A percentile compares a stretch with the other conserved stretches of the same genome.
Evolutionary conservation across 2,888 invertebrate genomes (phyloP).

Genomic region (Ernsta delagoae): DNA sequence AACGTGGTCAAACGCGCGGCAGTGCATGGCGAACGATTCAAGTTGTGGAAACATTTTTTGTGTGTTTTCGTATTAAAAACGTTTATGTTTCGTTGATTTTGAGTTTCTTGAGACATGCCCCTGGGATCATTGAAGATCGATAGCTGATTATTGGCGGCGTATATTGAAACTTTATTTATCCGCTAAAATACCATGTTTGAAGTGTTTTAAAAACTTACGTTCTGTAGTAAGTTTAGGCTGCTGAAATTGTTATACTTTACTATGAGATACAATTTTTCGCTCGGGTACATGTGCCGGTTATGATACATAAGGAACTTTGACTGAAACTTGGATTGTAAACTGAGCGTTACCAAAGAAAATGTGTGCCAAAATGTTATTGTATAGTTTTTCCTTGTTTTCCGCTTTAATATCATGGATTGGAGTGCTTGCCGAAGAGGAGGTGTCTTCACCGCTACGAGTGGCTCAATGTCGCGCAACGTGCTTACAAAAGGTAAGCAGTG

Average conservation of each 20-base stretch:
- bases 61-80: conserved; percentile 61
- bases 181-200: conserved; percentile 33
- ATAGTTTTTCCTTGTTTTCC: conserved; percentile 79
- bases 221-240: conserved; percentile 48
- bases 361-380: conserved; percentile 84
- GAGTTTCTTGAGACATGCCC: conserved; percentile 51
- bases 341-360: conserved; percentile 81
- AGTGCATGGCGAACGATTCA: conserved; percentile 64
- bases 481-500: conserved; percentile 86
- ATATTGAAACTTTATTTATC: conserved; percentile 17
- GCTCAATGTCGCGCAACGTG: conserved; percentile 90
- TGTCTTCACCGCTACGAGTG: conserved; percentile 88
- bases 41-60: conserved; percentile 75
- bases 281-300: conserved; percentile 71
- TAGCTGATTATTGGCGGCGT: conserved; percentile 18
- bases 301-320: conserved; percentile 72
- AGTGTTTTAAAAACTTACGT: conserved; percentile 39
- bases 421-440: conserved; percentile 86
- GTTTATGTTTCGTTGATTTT: conserved; percentile 62
- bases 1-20: too few relatives aligned
- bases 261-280: conserved; percentile 57
- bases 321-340: conserved; percentile 59
- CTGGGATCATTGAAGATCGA: conserved; percentile 17
- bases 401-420: conserved; percentile 78
- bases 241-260: conserved; percentile 60